Percentiles rank a stretch among this genome's conserved stretches.
phyloP scores from a whole-genome alignment of 2,113 vertebrate genomes.

The Ellobius talpinus region DNA sequence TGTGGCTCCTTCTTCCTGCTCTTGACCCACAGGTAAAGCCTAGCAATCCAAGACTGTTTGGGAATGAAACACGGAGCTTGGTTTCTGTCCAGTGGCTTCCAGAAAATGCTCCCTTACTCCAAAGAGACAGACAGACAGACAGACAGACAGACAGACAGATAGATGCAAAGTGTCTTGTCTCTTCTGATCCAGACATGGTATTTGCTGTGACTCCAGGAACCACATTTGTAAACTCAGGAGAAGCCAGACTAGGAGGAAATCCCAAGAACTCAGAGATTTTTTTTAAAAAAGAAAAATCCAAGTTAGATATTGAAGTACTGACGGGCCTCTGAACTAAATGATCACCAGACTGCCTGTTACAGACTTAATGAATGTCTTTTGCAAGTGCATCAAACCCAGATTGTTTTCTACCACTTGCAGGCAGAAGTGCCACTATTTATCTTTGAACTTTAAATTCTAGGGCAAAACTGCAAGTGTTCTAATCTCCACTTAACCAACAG shows the following conservation, averaged over 20 bases:
- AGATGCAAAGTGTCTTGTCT: not conserved
- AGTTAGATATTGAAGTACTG: not conserved
- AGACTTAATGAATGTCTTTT: not conserved
- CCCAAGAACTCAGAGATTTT: not conserved
- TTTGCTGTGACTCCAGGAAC: not conserved
- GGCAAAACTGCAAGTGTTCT: not conserved
- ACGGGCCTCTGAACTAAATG: not conserved
- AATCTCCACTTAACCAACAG: not conserved
- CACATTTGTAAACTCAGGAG: not conserved
- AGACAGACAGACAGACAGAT: not conserved
- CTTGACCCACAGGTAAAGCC: not conserved
- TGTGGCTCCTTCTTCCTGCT: not conserved
- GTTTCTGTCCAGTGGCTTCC: not conserved
- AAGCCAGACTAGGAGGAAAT: not conserved
- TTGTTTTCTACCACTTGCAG: not conserved
- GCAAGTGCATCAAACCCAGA: not conserved
- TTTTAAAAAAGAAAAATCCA: not conserved
- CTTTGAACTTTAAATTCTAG: slow-evolving; percentile 14
- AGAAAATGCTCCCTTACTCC: not conserved
- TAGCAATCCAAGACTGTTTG: not conserved
- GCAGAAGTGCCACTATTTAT: not conserved
- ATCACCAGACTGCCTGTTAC: not conserved
- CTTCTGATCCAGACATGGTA: not conserved
- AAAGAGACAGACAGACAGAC: not conserved
- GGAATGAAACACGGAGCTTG: not conserved